Conservation (phyloP, 2,113 vertebrate species). For the Lutjanus erythropterus region DNA sequence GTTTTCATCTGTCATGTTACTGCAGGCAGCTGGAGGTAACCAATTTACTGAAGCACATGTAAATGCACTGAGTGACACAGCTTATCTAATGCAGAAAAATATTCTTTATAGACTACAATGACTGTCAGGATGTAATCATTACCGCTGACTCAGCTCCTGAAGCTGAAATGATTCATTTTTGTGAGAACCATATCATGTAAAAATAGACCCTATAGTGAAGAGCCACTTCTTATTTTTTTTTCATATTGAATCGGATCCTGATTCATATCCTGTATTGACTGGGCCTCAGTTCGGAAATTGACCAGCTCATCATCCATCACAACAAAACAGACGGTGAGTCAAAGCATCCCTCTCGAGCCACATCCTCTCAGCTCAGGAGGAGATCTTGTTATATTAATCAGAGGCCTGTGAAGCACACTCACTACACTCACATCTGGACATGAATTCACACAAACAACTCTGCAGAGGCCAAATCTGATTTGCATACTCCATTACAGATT, state of each 20-base stretch:
- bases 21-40: not conserved
- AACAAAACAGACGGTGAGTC: slow-evolving; percentile 73
- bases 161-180: slow-evolving; percentile 50
- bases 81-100: slow-evolving; percentile 5
- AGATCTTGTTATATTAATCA: slow-evolving; percentile 60
- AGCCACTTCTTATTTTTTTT: slow-evolving; percentile 44
- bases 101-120: slow-evolving; percentile 6
- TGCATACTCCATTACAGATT: not conserved
- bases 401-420: slow-evolving; percentile 35
- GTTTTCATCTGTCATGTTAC: not conserved
- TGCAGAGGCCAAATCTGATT: slow-evolving; percentile 1
- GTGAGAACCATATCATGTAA: slow-evolving; percentile 42
- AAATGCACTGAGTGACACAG: not conserved
- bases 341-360: slow-evolving; percentile 63
- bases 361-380: slow-evolving; percentile 65
- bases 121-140: slow-evolving; percentile 30
- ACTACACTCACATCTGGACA: slow-evolving; percentile 30
- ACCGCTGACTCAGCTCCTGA: slow-evolving; percentile 45
- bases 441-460: slow-evolving; percentile 28
- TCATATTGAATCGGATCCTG: slow-evolving; percentile 64
- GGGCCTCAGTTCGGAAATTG: slow-evolving; percentile 50
- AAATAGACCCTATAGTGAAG: slow-evolving; percentile 58
- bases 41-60: not conserved
- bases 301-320: slow-evolving; percentile 69
- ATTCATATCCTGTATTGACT: slow-evolving; percentile 79